A percentile compares a stretch with the other conserved stretches of the same genome.
Evolutionary conservation across 2,113 vertebrate genomes (phyloP).

Genomic region (Siphamia tubifer): DNA sequence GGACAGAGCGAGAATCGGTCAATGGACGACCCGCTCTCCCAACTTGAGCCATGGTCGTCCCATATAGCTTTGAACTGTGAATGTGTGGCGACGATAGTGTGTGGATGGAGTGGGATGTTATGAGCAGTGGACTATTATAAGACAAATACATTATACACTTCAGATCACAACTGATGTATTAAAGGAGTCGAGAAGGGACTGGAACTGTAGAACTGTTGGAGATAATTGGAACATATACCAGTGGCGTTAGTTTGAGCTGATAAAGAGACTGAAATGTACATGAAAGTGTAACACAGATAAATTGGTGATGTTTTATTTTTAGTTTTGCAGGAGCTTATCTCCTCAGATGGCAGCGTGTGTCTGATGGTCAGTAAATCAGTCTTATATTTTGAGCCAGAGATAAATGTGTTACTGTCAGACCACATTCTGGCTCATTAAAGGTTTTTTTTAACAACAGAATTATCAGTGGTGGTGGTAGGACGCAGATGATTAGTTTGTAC

Average conservation of each 20-base stretch:
- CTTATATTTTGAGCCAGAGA: no score
- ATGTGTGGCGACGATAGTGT: slow-evolving; percentile 3
- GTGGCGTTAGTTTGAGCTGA: background rate
- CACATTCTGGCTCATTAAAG: no score
- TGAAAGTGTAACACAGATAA: background rate
- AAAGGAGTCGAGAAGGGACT: background rate
- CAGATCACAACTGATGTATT: slow-evolving; percentile 9
- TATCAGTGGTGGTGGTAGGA: no score
- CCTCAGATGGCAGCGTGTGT: no score
- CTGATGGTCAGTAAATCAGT: no score
- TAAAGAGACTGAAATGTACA: background rate
- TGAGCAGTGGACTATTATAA: slow-evolving; percentile 25
- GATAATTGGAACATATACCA: background rate
- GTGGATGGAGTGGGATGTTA: slow-evolving; percentile 36
- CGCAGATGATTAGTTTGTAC: no score
- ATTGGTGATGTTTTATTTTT: background rate
- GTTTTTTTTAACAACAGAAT: no score
- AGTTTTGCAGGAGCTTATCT: no score
- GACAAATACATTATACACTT: slow-evolving; percentile 51
- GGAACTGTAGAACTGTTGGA: background rate
- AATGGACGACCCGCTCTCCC: no score
- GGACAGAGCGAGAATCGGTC: no score
- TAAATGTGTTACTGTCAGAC: no score
- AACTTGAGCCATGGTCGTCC: no score
- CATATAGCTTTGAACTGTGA: slow-evolving; percentile 34